Evolutionary conservation across 2,113 vertebrate genomes (phyloP).

Genomic region (Empidonax traillii): DNA sequence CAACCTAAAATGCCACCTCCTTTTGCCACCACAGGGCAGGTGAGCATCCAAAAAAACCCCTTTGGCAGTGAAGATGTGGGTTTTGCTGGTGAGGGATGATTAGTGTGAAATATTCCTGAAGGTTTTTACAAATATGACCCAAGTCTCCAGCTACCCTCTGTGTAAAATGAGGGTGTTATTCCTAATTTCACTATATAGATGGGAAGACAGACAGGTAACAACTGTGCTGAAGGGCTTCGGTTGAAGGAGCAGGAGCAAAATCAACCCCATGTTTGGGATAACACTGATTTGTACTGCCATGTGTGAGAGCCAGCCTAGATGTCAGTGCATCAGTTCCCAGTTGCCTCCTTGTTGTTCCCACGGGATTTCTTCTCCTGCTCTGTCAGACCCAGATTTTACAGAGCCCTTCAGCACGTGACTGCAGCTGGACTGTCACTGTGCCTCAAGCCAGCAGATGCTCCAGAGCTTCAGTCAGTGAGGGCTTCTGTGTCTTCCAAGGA

Average conservation of each 20-base stretch:
- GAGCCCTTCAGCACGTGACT: neutral
- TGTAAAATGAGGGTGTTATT: neutral
- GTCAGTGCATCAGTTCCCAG: neutral
- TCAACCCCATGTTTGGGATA: neutral
- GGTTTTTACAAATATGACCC: neutral
- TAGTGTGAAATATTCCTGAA: neutral
- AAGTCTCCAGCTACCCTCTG: neutral
- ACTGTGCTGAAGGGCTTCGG: neutral
- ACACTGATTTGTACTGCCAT: neutral
- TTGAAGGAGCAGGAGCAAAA: neutral
- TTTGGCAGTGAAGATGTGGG: fast-evolving
- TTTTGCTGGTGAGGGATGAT: neutral
- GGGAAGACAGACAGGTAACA: neutral
- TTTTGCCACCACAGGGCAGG: neutral
- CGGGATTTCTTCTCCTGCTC: neutral
- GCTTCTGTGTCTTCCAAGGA: neutral
- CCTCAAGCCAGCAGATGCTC: neutral
- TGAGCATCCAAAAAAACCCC: neutral
- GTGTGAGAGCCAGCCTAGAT: neutral
- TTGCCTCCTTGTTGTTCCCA: neutral
- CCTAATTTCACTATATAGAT: neutral
- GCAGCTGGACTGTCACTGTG: neutral
- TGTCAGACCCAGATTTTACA: neutral
- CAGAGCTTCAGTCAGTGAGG: fast-evolving
- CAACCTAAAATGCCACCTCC: neutral